Evolutionary conservation across 2,888 invertebrate genomes (phyloP).

Genomic region (Troglohyphantes excavatus): DNA sequence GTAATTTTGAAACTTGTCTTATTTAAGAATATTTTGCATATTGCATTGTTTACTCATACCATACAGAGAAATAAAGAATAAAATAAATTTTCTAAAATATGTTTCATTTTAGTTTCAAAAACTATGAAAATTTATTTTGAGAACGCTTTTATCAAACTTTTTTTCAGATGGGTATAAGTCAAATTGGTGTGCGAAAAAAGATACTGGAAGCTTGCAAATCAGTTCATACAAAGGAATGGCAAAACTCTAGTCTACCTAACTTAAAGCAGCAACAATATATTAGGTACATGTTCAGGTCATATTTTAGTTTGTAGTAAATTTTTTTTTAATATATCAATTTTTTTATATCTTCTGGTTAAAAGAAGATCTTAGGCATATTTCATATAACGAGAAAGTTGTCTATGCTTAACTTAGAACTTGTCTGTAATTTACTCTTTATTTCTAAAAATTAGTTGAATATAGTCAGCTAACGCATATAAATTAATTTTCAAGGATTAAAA

Average conservation of each 20-base stretch:
- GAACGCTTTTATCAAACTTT: neutral
- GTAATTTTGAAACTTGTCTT: too few species aligned
- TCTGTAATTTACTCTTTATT: too few species aligned
- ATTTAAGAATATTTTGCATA: too few species aligned
- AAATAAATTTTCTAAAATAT: neutral
- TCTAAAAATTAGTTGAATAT: too few species aligned
- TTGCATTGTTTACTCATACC: neutral
- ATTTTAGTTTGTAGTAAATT: too few species aligned
- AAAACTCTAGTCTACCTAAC: slow-evolving; percentile 82
- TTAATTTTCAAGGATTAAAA: too few species aligned
- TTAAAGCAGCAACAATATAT: slow-evolving; percentile 72
- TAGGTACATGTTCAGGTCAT: slow-evolving; percentile 25
- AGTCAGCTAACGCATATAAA: too few species aligned
- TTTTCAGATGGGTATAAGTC: slow-evolving; percentile 81
- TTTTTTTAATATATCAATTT: too few species aligned
- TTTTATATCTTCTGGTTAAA: too few species aligned
- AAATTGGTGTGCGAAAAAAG: slow-evolving; percentile 83
- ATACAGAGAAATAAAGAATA: neutral
- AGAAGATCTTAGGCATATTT: too few species aligned
- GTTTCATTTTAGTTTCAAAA: neutral
- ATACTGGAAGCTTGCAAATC: slow-evolving; percentile 82
- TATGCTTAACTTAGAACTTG: too few species aligned
- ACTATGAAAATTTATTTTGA: neutral
- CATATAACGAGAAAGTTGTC: too few species aligned
- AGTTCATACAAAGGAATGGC: slow-evolving; percentile 83